Evolutionary conservation across 2,113 vertebrate genomes (phyloP).

Genomic region (Benitochromis conjunctus): DNA sequence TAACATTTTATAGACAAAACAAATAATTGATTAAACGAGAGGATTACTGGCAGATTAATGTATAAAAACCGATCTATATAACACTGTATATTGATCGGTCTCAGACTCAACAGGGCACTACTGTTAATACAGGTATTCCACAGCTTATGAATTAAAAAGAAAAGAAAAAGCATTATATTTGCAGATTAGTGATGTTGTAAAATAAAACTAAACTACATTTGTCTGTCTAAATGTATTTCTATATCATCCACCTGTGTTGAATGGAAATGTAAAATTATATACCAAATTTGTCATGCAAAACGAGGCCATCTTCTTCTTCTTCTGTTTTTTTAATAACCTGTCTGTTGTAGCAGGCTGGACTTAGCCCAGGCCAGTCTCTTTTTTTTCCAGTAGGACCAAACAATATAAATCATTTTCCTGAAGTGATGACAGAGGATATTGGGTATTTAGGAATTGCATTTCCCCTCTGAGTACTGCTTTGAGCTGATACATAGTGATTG

Average conservation of each 20-base stretch:
- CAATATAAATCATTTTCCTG: not conserved
- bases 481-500: slow-evolving; percentile 6
- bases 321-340: not conserved
- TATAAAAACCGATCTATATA: not conserved
- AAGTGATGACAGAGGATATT: not conserved
- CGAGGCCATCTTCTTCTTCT: not conserved
- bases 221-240: not conserved
- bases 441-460: not conserved
- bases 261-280: not conserved
- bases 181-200: not conserved
- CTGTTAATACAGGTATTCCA: not conserved
- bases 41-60: not conserved
- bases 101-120: not conserved
- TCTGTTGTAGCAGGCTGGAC: not conserved
- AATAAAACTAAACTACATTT: not conserved
- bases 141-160: not conserved
- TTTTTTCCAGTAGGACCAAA: not conserved
- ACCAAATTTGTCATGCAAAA: not conserved
- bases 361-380: not conserved
- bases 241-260: not conserved
- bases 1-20: not conserved
- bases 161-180: not conserved
- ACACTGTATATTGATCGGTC: not conserved
- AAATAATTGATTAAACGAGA: not conserved
- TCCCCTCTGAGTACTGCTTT: slow-evolving; percentile 1